phyloP scores from a whole-genome alignment of 2,113 vertebrate genomes.

The Laticauda laticaudata region DNA sequence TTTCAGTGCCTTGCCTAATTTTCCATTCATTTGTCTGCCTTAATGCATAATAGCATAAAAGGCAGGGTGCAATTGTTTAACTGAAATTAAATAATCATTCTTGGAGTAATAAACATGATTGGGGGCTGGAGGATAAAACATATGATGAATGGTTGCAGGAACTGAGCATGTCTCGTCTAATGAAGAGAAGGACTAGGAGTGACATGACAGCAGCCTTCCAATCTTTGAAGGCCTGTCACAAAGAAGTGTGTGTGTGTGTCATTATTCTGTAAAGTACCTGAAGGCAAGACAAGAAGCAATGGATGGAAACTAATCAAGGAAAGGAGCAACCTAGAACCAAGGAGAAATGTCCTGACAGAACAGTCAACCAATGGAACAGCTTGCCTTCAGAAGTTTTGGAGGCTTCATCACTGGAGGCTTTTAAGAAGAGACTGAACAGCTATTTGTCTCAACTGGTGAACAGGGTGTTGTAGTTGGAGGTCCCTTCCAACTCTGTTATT shows the following conservation, averaged over 20 bases:
- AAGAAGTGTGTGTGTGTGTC: not conserved
- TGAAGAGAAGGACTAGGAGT: not conserved
- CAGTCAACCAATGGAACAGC: not conserved
- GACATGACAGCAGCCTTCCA: not conserved
- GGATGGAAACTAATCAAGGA: not conserved
- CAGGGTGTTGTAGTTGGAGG: not conserved
- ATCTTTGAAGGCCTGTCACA: not conserved
- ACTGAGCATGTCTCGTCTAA: not conserved
- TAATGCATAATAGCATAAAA: not conserved
- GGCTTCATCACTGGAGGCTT: not conserved
- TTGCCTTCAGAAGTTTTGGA: not conserved
- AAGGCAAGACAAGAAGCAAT: not conserved
- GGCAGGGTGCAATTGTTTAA: not conserved
- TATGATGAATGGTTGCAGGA: not conserved
- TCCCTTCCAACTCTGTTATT: not conserved
- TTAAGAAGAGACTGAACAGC: not conserved
- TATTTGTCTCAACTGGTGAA: not conserved
- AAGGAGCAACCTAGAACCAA: not conserved
- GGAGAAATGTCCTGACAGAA: not conserved
- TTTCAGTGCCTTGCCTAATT: not conserved
- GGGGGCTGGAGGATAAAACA: not conserved
- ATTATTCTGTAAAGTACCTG: not conserved
- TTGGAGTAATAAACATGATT: not conserved
- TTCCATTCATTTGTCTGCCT: not conserved
- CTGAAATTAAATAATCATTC: not conserved